Evolutionary conservation across 2,797 vertebrate species (phyloP).

Genomic region (Novumbra hubbsi): DNA sequence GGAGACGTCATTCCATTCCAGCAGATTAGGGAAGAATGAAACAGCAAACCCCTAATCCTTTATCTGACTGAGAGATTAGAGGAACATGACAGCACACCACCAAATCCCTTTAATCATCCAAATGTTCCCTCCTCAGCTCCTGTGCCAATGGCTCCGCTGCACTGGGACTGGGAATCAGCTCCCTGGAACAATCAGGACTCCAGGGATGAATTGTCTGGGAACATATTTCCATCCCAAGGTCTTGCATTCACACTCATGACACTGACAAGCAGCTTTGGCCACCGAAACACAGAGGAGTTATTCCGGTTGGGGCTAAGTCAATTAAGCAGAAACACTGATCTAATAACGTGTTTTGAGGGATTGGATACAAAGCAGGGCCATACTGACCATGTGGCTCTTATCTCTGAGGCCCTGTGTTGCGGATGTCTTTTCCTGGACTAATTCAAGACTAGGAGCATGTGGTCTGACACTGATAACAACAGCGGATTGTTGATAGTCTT

Average conservation of each 20-base stretch:
- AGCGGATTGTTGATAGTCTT: slow-evolving; percentile 46
- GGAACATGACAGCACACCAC: slow-evolving; percentile 62
- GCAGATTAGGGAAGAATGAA: slow-evolving; percentile 62
- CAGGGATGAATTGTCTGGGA: slow-evolving; percentile 42
- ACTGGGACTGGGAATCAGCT: not conserved
- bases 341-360: slow-evolving; percentile 50
- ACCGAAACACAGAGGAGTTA: slow-evolving; percentile 48
- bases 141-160: slow-evolving; percentile 42
- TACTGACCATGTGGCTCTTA: slow-evolving; percentile 32
- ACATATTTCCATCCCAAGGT: slow-evolving; percentile 40
- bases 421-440: slow-evolving; percentile 43
- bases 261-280: slow-evolving; percentile 58
- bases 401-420: slow-evolving; percentile 54
- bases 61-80: slow-evolving; percentile 69
- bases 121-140: slow-evolving; percentile 61
- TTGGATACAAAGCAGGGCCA: slow-evolving; percentile 36
- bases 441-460: slow-evolving; percentile 47
- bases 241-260: slow-evolving; percentile 47
- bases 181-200: slow-evolving; percentile 51
- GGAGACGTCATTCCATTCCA: slow-evolving; percentile 44
- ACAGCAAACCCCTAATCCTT: slow-evolving; percentile 66
- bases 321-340: slow-evolving; percentile 57
- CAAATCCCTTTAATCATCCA: slow-evolving; percentile 72
- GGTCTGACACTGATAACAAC: slow-evolving; percentile 42
- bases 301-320: slow-evolving; percentile 56